phyloP scores from a whole-genome alignment of 2,797 vertebrate species.

The Hypotaenidia philippensis region DNA sequence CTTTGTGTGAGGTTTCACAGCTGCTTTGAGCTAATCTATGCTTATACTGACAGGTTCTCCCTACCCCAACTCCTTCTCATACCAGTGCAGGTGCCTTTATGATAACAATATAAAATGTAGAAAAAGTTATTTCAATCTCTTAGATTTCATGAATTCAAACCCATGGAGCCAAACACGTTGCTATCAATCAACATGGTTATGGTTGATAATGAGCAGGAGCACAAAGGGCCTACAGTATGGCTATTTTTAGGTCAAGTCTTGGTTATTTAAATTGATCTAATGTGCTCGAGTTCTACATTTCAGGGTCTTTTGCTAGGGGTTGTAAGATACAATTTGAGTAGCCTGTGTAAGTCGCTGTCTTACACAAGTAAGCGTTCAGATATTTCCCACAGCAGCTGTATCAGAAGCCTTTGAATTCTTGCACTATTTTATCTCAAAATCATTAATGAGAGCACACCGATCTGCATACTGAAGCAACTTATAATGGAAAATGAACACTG shows the following conservation, averaged over 20 bases:
- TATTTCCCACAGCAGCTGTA: not conserved
- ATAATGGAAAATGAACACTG: not conserved
- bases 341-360: not conserved
- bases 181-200: not conserved
- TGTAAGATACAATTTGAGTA: not conserved
- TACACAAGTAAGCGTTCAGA: not conserved
- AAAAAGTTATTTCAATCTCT: not conserved
- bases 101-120: not conserved
- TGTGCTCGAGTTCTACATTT: not conserved
- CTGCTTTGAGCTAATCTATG: not conserved
- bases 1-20: not conserved
- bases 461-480: not conserved
- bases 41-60: not conserved
- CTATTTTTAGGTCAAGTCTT: not conserved
- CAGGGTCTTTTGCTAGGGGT: not conserved
- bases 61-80: fast-evolving
- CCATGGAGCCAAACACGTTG: not conserved
- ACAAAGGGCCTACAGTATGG: not conserved
- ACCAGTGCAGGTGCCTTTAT: not conserved
- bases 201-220: not conserved
- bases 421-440: not conserved
- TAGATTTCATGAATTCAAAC: not conserved
- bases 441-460: not conserved
- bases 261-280: not conserved
- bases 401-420: not conserved